phyloP scores from a whole-genome alignment of 2,113 vertebrate species.

The Eurypyga helias region DNA sequence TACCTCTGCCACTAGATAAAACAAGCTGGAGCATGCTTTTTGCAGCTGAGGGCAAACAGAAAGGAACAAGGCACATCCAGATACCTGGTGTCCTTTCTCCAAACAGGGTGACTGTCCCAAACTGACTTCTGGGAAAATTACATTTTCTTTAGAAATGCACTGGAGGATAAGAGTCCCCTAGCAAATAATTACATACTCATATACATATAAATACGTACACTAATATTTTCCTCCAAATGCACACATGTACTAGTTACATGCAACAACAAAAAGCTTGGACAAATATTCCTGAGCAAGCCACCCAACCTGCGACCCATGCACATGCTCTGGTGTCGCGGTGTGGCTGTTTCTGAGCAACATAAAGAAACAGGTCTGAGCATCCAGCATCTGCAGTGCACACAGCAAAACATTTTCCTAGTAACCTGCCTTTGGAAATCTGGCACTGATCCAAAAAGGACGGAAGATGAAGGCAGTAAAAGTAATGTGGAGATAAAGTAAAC shows the following conservation, averaged over 20 bases:
- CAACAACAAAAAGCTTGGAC: background rate
- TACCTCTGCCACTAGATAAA: background rate
- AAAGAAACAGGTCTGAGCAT: background rate
- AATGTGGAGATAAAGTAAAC: background rate
- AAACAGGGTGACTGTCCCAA: background rate
- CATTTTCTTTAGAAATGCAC: background rate
- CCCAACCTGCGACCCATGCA: fast-evolving
- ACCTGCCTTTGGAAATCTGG: fast-evolving
- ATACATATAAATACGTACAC: fast-evolving
- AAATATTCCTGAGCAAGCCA: background rate
- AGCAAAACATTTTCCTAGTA: background rate
- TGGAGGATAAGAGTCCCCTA: background rate
- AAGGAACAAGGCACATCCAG: background rate
- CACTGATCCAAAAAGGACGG: fast-evolving
- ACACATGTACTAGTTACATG: no score
- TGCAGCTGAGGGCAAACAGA: background rate
- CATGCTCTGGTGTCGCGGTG: background rate
- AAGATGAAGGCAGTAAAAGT: background rate
- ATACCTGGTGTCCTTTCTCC: background rate
- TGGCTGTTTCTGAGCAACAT: background rate
- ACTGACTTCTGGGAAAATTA: fast-evolving
- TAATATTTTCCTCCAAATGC: background rate
- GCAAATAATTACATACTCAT: background rate
- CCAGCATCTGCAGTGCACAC: background rate
- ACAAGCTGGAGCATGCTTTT: background rate